Evolutionary conservation across 2,797 vertebrate genomes (phyloP), one percentile per base, ranked within the genome.

Genomic region (Ataeniobius toweri): DNA sequence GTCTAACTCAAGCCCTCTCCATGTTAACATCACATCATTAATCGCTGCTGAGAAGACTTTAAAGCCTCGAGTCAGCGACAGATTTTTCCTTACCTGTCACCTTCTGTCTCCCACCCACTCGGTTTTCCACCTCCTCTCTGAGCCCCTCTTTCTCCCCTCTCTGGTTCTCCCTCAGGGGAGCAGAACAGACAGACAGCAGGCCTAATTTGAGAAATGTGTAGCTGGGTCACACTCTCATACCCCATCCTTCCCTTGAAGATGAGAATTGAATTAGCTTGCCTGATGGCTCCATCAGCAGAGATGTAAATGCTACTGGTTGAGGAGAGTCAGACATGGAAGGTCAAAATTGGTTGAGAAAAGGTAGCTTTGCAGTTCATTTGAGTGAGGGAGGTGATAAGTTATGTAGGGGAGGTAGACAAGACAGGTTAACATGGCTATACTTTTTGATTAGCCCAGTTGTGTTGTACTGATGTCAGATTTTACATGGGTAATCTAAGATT

Each of bases 211-310:
- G 89, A 91, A 87, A 83, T 93, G 90, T 90, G 88, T 93, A 81
- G 85, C 86, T 79, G 82, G 85, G 89, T 92, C 87, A 74, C 81
- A 89, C 81, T 89, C 85, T 79, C 85, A 81, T 83, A 80, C 86
- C 68, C 48, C 85, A 31, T 56, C 56, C 63, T 44, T 58, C 53
- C 26, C 59, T 58, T 59, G 79, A 65, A 76, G 73, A 91, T 78
- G 88, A 89, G 86, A 94, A 92, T 94, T 89, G 88, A 95, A 95
- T 95, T 93, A 93, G 88, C 79, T 81, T 83, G 91, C 88, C 88
- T 85, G 89, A 83, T 92, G 89, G 89, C 85, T 94, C 88, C 87
- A 91, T 94, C 89, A 90, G 88, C 83, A 56, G 81, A 87, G 89
- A 92, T 90, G 89, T 92, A 91, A 90, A 92, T 89, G 83, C 85